Percentiles rank a stretch among this genome's conserved stretches.
Evolutionary conservation across 2,888 invertebrate genomes (phyloP).

Genomic region (Troilus luridus): DNA sequence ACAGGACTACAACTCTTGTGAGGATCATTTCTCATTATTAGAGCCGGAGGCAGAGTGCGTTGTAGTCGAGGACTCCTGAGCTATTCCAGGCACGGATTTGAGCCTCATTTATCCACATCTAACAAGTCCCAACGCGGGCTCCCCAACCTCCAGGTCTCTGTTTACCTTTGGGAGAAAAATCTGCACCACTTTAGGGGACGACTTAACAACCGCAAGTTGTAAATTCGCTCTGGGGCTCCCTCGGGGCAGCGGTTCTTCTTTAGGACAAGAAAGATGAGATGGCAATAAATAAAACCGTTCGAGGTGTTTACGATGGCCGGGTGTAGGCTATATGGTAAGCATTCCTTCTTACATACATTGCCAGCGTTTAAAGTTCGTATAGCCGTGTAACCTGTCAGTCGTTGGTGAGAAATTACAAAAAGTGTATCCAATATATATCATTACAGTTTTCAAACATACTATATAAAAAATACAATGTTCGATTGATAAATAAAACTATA

Average conservation of each 20-base stretch:
- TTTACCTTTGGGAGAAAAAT: slow-evolving; percentile 38
- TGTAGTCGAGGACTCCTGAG: neutral
- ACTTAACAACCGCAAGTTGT: slow-evolving; percentile 26
- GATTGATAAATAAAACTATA: too few species aligned
- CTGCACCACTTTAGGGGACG: slow-evolving; percentile 19
- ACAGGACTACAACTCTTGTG: neutral
- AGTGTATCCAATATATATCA: too few species aligned
- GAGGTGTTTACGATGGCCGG: slow-evolving; percentile 11
- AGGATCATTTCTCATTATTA: slow-evolving; percentile 25
- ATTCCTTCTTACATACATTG: neutral
- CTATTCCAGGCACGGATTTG: slow-evolving; percentile 10
- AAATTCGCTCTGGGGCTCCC: neutral
- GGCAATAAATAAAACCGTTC: slow-evolving; percentile 31
- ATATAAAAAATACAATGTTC: too few species aligned
- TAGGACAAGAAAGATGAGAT: neutral
- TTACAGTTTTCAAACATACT: too few species aligned
- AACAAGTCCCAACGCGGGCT: slow-evolving; percentile 9
- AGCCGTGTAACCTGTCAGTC: neutral
- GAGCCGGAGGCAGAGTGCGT: neutral
- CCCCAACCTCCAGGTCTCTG: neutral
- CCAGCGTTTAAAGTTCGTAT: neutral
- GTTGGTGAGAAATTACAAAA: neutral
- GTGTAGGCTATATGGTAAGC: neutral
- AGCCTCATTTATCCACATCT: slow-evolving; percentile 37
- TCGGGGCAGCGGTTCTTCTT: neutral